Conservation (phyloP, 2,797 vertebrate species). For the Labeo calbasu region DNA sequence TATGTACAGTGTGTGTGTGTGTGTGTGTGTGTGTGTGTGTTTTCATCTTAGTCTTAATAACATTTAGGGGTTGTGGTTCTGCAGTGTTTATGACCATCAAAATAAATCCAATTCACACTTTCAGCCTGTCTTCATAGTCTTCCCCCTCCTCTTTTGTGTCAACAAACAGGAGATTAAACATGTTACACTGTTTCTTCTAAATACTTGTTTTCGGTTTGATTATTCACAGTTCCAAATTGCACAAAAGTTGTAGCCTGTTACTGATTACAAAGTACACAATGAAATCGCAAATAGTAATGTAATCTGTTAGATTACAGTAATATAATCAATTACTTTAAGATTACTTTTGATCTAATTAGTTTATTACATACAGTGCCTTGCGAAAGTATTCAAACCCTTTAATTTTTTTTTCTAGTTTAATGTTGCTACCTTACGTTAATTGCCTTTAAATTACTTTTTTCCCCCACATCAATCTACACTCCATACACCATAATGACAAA, state of each 20-base stretch:
- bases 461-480: too few species aligned
- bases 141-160: background rate
- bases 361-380: background rate
- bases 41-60: conserved; percentile 58
- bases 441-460: too few species aligned
- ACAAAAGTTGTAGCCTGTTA: background rate
- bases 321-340: background rate
- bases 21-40: conserved; percentile 35
- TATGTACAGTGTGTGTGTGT: conserved; percentile 55
- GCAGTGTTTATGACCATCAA: conserved; percentile 65
- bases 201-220: background rate
- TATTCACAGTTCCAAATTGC: background rate
- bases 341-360: background rate
- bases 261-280: background rate
- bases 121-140: background rate
- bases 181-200: background rate
- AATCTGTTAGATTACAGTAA: background rate
- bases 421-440: too few species aligned
- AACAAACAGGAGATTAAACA: background rate
- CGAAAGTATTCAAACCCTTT: too few species aligned
- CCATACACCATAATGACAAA: too few species aligned
- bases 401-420: too few species aligned
- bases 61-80: conserved; percentile 66
- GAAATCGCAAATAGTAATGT: background rate
- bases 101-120: conserved; percentile 58